These are phyloP conservation scores for Columba janthina DNA, from an alignment of 2,113 vertebrate genomes.

Conservation along the genomic window DNA sequence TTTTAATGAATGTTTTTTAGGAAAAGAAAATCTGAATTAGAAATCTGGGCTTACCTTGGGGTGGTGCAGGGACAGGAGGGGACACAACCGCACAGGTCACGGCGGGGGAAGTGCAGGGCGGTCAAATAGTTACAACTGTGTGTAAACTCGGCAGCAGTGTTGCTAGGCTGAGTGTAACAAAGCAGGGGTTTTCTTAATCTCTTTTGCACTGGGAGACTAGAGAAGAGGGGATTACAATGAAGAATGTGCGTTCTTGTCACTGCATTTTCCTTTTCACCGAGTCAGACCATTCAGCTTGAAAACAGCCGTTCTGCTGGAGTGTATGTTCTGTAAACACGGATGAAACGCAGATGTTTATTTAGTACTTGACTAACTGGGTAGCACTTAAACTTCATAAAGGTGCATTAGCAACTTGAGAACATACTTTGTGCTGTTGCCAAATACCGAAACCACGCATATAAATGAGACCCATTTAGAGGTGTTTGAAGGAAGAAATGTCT, in stretches of 20 bases:
- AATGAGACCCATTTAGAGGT: background rate
- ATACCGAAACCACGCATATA: background rate
- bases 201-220: background rate
- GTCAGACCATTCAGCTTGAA: background rate
- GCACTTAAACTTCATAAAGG: background rate
- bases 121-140: no score
- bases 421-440: background rate
- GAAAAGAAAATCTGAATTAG: no score
- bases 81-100: background rate
- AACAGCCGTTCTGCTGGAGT: background rate
- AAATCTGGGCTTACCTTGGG: background rate
- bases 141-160: no score
- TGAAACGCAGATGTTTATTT: background rate
- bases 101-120: background rate
- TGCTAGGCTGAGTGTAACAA: no score
- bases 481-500: background rate
- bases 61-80: background rate
- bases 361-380: background rate
- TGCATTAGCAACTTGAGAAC: background rate
- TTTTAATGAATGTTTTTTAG: no score
- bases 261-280: background rate
- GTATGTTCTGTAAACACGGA: background rate
- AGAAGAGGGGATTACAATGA: background rate
- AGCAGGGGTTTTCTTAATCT: no score
- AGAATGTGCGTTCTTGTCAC: background rate